Evolutionary conservation across 1,140 invertebrate genomes (phyloP).

Genomic region (Drosophila sproati): DNA sequence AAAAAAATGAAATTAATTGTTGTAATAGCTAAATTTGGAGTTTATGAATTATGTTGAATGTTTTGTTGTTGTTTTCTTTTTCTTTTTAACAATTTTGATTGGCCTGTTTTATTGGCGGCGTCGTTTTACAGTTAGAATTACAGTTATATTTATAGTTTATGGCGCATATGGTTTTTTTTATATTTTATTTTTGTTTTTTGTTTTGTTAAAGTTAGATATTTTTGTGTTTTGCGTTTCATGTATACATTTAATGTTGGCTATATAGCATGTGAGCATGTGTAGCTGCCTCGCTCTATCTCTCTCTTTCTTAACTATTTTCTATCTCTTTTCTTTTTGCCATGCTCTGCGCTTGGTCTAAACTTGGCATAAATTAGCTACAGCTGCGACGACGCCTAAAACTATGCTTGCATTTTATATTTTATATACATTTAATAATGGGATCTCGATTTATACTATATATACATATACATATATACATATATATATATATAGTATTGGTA

Average conservation of each 20-base stretch:
- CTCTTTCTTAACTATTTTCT: constrained; percentile 10
- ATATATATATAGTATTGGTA: constrained; percentile 9
- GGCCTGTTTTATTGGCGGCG: constrained; percentile 38
- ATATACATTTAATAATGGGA: constrained; percentile 29
- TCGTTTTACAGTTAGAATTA: constrained; percentile 33
- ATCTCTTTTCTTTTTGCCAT: constrained; percentile 6
- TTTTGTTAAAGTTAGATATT: constrained; percentile 36
- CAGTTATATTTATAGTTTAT: constrained; percentile 40
- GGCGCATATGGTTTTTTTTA: constrained; percentile 39
- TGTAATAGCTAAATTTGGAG: constrained; percentile 46
- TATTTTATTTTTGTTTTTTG: constrained; percentile 21
- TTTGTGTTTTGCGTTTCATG: constrained; percentile 5
- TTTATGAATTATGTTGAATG: constrained; percentile 4
- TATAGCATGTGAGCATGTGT: constrained; percentile 45
- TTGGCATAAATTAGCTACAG: constrained; percentile 50
- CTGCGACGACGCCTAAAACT: constrained; percentile 44
- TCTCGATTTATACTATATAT: not conserved
- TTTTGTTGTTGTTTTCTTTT: not conserved
- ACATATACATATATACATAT: constrained; percentile 17
- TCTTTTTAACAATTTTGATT: constrained; percentile 30
- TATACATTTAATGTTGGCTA: constrained; percentile 44
- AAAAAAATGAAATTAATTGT: constrained; percentile 33
- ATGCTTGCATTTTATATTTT: constrained; percentile 25
- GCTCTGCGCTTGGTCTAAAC: constrained; percentile 37
- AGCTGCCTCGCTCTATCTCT: constrained; percentile 1